Conservation (phyloP, 2,888 invertebrate species). For the Lordiphosa andalusiaca region DNA sequence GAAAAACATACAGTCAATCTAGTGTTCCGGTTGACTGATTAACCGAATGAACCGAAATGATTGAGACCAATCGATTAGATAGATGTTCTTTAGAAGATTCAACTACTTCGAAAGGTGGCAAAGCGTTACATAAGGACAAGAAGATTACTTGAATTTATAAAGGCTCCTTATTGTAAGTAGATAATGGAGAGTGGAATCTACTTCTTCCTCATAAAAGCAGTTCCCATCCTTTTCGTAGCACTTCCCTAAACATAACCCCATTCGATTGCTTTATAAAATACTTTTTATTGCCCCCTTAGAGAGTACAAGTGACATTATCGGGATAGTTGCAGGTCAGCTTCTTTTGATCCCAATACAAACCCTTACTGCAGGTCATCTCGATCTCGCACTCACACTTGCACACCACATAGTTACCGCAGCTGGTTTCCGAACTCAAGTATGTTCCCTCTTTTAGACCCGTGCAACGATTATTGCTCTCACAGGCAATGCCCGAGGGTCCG, state of each 20-base stretch:
- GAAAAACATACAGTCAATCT: no score
- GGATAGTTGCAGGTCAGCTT: conserved; percentile 40
- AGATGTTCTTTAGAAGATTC: no score
- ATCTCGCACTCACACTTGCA: conserved; percentile 75
- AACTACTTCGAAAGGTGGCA: no score
- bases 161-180: no score
- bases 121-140: no score
- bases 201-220: no score
- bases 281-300: conserved; percentile 32
- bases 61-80: no score
- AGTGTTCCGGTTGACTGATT: no score
- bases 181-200: no score
- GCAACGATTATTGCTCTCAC: conserved; percentile 59
- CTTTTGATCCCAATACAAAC: conserved; percentile 40
- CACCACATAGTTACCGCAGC: conserved; percentile 51
- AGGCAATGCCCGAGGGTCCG: conserved; percentile 69
- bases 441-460: conserved; percentile 52
- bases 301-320: conserved; percentile 23
- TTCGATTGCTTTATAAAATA: conserved; percentile 8
- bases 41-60: no score
- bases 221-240: no score
- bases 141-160: no score
- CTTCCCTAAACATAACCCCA: background rate
- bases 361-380: conserved; percentile 31
- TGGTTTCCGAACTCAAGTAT: conserved; percentile 35